A percentile compares a stretch with the other conserved stretches of the same genome.
These are phyloP conservation scores for Taeniopygia guttata DNA, from an alignment of 2,797 vertebrate species.

Conservation along the genomic window DNA sequence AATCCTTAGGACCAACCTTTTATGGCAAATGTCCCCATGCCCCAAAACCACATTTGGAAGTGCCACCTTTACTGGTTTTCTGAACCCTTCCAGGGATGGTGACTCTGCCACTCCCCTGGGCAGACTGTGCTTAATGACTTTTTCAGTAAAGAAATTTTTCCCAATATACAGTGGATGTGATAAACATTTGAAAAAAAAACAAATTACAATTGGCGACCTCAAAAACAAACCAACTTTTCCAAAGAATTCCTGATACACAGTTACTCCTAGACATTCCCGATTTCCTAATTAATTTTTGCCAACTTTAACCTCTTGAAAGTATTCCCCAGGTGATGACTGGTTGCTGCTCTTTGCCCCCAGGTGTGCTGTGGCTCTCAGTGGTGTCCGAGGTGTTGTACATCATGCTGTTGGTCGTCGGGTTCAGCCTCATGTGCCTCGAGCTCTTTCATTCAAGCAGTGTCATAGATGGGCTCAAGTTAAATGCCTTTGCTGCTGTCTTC, in stretches of 20 bases:
- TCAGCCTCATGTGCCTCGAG: conserved; percentile 97
- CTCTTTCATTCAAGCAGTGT: conserved; percentile 95
- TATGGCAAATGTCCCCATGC: background rate
- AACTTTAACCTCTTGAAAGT: background rate
- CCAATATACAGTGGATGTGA: background rate
- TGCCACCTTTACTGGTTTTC: background rate
- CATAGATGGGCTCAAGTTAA: conserved; percentile 95
- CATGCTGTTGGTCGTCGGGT: conserved; percentile 91
- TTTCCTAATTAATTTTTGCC: background rate
- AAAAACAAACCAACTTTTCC: background rate
- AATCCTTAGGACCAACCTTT: background rate
- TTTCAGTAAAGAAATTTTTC: background rate
- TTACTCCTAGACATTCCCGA: background rate
- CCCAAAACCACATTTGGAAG: background rate
- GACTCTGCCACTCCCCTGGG: background rate
- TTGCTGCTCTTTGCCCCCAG: conserved; percentile 71
- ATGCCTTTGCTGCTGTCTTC: conserved; percentile 96
- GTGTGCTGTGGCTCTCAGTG: conserved; percentile 94
- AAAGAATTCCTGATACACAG: background rate
- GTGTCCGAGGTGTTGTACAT: conserved; percentile 96
- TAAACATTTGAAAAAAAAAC: background rate
- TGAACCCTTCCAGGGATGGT: background rate
- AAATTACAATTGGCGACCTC: rapidly evolving
- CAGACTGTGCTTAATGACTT: background rate
- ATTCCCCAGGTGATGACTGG: background rate